Conservation (phyloP, 2,888 invertebrate genomes). For the Quadriops clusia region DNA sequence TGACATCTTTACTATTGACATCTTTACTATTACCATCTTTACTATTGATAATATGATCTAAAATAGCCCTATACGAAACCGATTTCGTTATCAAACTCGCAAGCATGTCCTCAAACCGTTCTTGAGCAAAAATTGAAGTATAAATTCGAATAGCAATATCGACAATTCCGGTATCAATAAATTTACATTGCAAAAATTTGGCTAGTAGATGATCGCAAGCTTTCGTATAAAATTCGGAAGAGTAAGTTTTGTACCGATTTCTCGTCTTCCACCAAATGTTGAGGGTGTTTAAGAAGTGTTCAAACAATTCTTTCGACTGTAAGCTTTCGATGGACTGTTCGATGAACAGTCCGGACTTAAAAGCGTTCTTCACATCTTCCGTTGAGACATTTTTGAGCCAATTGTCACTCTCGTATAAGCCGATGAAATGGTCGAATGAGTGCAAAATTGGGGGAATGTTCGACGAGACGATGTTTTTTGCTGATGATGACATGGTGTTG, state of each 20-base stretch:
- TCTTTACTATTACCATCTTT: too few species aligned
- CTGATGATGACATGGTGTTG: too few species aligned
- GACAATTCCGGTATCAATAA: slow-evolving; percentile 27
- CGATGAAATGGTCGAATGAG: slow-evolving; percentile 43
- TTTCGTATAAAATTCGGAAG: slow-evolving; percentile 27
- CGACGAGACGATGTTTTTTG: too few species aligned
- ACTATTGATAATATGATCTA: slow-evolving; percentile 25
- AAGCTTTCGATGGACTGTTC: slow-evolving; percentile 42
- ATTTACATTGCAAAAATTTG: slow-evolving; percentile 32
- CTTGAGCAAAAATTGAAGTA: slow-evolving; percentile 30
- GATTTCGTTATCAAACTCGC: slow-evolving; percentile 24
- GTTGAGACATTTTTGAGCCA: slow-evolving; percentile 39
- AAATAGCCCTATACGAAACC: slow-evolving; percentile 25
- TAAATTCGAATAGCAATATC: slow-evolving; percentile 39
- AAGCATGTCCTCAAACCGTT: slow-evolving; percentile 35
- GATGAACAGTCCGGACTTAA: slow-evolving; percentile 42
- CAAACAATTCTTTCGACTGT: slow-evolving; percentile 34
- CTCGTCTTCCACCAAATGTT: slow-evolving; percentile 31
- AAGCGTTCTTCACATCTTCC: slow-evolving; percentile 42
- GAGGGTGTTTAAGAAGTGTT: slow-evolving; percentile 39
- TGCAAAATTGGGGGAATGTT: slow-evolving; percentile 39
- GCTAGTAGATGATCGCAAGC: slow-evolving; percentile 39
- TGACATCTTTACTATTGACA: too few species aligned
- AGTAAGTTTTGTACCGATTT: slow-evolving; percentile 22
- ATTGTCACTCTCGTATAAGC: slow-evolving; percentile 38